Evolutionary conservation across 2,797 vertebrate genomes (phyloP).

Genomic region (Chromobotia macracanthus): DNA sequence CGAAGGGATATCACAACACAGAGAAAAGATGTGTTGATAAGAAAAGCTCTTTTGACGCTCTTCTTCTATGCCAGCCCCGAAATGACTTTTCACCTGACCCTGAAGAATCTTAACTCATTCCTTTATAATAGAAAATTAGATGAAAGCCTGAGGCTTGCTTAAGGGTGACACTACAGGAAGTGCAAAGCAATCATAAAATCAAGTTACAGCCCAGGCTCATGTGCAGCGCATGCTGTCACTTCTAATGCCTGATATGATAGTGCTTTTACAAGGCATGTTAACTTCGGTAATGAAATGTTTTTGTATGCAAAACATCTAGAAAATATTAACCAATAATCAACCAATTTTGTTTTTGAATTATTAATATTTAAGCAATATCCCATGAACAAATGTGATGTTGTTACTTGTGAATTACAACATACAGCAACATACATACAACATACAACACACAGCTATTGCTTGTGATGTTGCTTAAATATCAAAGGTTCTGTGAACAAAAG

Average conservation of each 20-base stretch:
- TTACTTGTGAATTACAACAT: not conserved
- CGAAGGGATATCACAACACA: not conserved
- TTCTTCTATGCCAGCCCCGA: constrained; percentile 27
- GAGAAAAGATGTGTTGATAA: not conserved
- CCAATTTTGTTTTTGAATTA: not conserved
- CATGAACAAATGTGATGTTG: not conserved
- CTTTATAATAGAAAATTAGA: constrained; percentile 21
- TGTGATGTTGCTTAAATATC: not conserved
- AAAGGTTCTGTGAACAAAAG: not conserved
- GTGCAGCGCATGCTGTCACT: not conserved
- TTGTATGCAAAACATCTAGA: not conserved
- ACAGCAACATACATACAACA: too few species aligned
- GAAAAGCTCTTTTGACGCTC: constrained; percentile 3
- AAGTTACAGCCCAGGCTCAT: constrained; percentile 9
- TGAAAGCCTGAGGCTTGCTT: constrained; percentile 37
- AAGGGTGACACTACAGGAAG: constrained; percentile 27
- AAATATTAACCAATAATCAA: not conserved
- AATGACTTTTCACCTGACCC: constrained; percentile 36
- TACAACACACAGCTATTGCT: not conserved
- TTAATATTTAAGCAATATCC: not conserved
- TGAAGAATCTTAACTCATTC: constrained; percentile 21
- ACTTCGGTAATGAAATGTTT: not conserved
- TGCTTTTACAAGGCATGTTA: not conserved
- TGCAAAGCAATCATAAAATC: constrained; percentile 15
- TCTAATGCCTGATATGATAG: not conserved